phyloP scores from a whole-genome alignment of 2,113 vertebrate genomes.

The Callionymus lyra region DNA sequence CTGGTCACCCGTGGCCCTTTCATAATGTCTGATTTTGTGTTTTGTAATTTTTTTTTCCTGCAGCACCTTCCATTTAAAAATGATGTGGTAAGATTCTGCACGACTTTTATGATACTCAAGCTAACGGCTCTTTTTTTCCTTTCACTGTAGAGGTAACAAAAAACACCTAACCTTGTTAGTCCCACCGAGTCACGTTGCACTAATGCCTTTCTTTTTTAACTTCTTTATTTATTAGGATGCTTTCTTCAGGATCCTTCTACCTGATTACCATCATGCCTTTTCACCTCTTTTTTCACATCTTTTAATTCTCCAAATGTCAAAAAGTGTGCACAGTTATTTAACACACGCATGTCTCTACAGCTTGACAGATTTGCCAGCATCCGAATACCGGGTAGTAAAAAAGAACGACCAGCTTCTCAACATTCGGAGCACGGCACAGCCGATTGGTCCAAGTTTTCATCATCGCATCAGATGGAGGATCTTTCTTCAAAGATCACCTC shows the following conservation, averaged over 20 bases:
- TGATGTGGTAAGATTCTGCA: constrained; percentile 83
- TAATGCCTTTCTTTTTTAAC: neutral
- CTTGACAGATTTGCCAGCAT: constrained; percentile 85
- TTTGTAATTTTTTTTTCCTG: constrained; percentile 36
- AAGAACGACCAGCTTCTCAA: constrained; percentile 69
- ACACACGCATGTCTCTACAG: constrained; percentile 47
- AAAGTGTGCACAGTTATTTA: no score
- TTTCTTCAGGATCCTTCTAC: no score
- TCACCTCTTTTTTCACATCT: constrained; percentile 14
- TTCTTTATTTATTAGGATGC: neutral
- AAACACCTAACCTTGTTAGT: neutral
- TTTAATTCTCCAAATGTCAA: no score
- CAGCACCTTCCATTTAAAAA: constrained; percentile 91
- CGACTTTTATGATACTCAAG: neutral
- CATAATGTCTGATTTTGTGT: constrained; percentile 16
- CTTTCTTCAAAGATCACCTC: constrained; percentile 70
- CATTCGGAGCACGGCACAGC: constrained; percentile 58
- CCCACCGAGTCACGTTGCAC: neutral
- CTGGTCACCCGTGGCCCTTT: no score
- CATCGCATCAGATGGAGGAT: constrained; percentile 63
- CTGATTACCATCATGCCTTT: no score
- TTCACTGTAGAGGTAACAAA: constrained; percentile 4
- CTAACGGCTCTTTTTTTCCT: constrained; percentile 1
- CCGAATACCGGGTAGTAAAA: constrained; percentile 80
- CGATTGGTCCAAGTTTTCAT: constrained; percentile 56